phyloP scores from a whole-genome alignment of 1,140 invertebrate genomes.

The Eueides isabella region DNA sequence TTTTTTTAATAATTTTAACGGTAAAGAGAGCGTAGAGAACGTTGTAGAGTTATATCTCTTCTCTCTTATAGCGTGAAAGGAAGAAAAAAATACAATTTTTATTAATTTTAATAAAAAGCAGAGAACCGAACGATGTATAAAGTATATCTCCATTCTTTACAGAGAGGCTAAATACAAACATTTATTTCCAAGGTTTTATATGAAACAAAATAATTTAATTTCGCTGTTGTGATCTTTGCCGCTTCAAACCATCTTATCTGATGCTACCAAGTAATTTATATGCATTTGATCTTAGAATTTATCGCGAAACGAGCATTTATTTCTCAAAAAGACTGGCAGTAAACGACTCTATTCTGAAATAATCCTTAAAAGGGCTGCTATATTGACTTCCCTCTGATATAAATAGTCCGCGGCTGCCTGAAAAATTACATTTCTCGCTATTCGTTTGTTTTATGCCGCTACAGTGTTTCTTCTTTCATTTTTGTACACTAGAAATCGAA shows the following conservation, averaged over 20 bases:
- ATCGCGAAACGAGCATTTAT: conserved; percentile 9
- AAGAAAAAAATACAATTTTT: too few species aligned
- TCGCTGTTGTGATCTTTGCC: background rate
- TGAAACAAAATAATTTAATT: background rate
- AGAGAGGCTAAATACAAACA: too few species aligned
- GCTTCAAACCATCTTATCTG: background rate
- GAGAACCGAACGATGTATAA: too few species aligned
- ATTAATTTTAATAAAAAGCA: too few species aligned
- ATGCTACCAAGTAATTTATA: conserved; percentile 2
- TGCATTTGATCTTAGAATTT: conserved; percentile 10
- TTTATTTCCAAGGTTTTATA: background rate
- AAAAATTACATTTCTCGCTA: conserved; percentile 54
- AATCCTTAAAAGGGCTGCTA: conserved; percentile 42
- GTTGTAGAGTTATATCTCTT: too few species aligned
- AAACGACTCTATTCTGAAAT: conserved; percentile 38
- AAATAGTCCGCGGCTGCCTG: conserved; percentile 56
- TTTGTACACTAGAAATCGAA: conserved; percentile 13
- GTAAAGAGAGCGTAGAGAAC: too few species aligned
- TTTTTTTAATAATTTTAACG: too few species aligned
- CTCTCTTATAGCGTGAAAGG: too few species aligned
- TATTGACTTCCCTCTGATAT: conserved; percentile 50
- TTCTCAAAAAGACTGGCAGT: conserved; percentile 23
- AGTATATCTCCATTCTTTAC: too few species aligned
- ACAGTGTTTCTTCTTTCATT: conserved; percentile 35
- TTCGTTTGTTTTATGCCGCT: conserved; percentile 53